Base-by-base conservation (phyloP, 2,113 vertebrate species). In the Tonatia bakeri region DNA sequence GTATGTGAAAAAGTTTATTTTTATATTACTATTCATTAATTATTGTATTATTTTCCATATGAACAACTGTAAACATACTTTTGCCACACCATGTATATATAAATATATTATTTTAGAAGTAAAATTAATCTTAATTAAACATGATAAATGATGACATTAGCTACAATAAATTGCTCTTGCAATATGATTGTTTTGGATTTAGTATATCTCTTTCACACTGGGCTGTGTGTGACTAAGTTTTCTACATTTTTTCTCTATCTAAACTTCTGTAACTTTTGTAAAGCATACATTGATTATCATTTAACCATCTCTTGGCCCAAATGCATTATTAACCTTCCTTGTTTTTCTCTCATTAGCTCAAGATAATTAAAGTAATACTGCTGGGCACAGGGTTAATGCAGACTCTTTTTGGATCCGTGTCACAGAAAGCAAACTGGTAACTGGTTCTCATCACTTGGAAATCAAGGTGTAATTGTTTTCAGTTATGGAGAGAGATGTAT, bases 271-370 rank as follows among this genome's bases (percentile, higher is more conserved):
- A 47, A 43, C 61, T 79, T 91, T 67, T 38, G 14, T 28, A 36
- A 87, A 59, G 28, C 31, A 24, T 22, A 2, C 20, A 14, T 43
- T 56, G 50, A 61, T 85, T 89, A 45, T 77, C 40, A 67, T 80
- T 65, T 83, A 75, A 13, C 76, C 52, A 47, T 94, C 70, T 59
- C 24, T 43, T 87, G 75, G 31, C 47, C 33, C 43, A 93, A 52
- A 70, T 87, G 81, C 24, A 76, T 95, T 59, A 70, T 93, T 95
- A 82, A 87, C 43, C 26, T 81, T n/a, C 65, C 77, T 87, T 65
- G 20, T 75, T 83, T 90, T 52, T 33, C 75, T 52, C 54, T 90
- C 61, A 90, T 93, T 90, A 87, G n/a, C 61, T 87, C 76, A 90
- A 73, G 75, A 52, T 93, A 90, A 82, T 87, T 87, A 87, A 94